These are phyloP conservation scores for Apodemus agrarius DNA, from an alignment of 2,797 vertebrate genomes.

Conservation along the genomic window DNA sequence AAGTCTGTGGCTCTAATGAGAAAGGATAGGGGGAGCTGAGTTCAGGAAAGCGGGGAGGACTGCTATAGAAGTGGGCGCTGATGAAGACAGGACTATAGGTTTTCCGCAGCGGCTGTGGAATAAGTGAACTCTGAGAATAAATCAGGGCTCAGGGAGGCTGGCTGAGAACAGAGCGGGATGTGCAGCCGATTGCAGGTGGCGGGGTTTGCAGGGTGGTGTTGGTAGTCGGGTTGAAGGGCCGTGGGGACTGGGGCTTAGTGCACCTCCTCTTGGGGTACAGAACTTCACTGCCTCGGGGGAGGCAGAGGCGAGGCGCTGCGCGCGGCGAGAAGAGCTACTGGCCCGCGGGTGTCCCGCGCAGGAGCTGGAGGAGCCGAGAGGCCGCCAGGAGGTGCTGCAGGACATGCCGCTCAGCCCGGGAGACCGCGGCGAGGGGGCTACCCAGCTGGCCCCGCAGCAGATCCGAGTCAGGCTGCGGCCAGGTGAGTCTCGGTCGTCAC, in stretches of 20 bases:
- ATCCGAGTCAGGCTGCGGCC: slow-evolving; percentile 84
- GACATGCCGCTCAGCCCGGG: slow-evolving; percentile 82
- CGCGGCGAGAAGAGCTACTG: slow-evolving; percentile 80
- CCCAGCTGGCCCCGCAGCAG: slow-evolving; percentile 88
- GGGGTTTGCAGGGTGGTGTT: background rate
- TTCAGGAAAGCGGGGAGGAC: background rate
- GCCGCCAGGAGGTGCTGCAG: slow-evolving; percentile 70
- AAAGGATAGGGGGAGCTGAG: background rate
- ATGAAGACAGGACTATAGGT: background rate
- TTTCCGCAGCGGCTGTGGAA: background rate
- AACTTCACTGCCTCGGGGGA: slow-evolving; percentile 86
- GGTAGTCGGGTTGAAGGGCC: background rate
- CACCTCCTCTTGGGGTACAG: slow-evolving; percentile 70
- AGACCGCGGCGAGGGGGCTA: slow-evolving; percentile 72
- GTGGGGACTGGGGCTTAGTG: background rate
- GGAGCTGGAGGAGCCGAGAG: slow-evolving; percentile 80
- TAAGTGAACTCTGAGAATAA: background rate
- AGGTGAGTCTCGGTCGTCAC: slow-evolving; percentile 76
- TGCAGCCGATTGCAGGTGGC: background rate
- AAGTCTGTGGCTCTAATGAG: slow-evolving; percentile 49
- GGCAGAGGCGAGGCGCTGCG: slow-evolving; percentile 86
- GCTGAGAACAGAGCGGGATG: background rate
- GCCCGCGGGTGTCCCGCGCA: slow-evolving; percentile 79
- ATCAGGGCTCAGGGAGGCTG: background rate
- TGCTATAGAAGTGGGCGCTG: slow-evolving; percentile 24